phyloP scores from a whole-genome alignment of 2,888 invertebrate genomes.

The Epiblema foenella region DNA sequence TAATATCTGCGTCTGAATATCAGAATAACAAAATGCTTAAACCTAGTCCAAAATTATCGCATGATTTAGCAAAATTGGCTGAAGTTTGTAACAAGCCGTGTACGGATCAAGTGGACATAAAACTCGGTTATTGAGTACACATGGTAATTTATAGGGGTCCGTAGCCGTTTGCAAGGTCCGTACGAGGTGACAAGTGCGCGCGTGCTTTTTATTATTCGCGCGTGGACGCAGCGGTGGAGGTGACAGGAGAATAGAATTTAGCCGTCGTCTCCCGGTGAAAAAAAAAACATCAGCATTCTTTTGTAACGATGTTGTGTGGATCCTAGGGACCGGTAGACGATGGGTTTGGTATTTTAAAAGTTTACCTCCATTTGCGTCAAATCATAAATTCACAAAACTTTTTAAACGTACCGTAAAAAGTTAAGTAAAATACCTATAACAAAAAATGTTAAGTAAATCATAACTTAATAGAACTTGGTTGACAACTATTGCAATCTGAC shows the following conservation, averaged over 20 bases:
- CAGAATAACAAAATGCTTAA: background rate
- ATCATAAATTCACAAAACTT: no score
- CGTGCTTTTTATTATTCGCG: slow-evolving; percentile 44
- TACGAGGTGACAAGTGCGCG: slow-evolving; percentile 46
- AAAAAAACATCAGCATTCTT: no score
- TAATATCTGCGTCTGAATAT: background rate
- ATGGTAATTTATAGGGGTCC: slow-evolving; percentile 42
- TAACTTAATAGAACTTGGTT: no score
- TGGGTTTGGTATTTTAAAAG: no score
- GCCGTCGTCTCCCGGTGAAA: no score
- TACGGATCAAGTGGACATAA: slow-evolving; percentile 31
- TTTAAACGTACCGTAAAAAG: no score
- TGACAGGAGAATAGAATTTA: background rate
- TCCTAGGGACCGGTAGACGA: no score
- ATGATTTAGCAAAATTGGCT: background rate
- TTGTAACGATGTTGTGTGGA: no score
- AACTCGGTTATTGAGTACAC: slow-evolving; percentile 37
- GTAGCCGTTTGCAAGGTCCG: slow-evolving; percentile 16
- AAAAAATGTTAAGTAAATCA: no score
- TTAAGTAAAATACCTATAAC: no score
- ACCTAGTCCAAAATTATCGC: background rate
- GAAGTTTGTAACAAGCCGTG: slow-evolving; percentile 10
- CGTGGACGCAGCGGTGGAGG: background rate
- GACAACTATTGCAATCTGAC: no score
- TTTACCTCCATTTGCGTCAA: no score